phyloP scores from a whole-genome alignment of 2,888 invertebrate species.

The Schrankia costaestrigalis region DNA sequence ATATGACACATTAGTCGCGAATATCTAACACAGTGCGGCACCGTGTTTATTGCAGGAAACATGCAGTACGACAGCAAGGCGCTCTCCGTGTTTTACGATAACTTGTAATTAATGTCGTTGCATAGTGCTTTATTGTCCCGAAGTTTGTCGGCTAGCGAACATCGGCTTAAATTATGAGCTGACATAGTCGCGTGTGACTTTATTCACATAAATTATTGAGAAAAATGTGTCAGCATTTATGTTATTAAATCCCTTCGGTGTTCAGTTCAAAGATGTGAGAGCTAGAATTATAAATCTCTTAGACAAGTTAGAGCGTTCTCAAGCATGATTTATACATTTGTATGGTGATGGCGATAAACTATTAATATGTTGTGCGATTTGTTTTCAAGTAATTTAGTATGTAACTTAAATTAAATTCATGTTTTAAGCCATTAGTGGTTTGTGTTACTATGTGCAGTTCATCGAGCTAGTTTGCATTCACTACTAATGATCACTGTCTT shows the following conservation, averaged over 20 bases:
- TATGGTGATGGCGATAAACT: slow-evolving; percentile 19
- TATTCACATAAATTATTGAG: slow-evolving; percentile 48
- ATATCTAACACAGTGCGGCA: slow-evolving; percentile 27
- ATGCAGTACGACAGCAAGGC: slow-evolving; percentile 32
- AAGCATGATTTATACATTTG: slow-evolving; percentile 28
- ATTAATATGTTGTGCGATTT: slow-evolving; percentile 9
- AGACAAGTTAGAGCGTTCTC: slow-evolving; percentile 32
- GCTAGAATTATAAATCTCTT: slow-evolving; percentile 28
- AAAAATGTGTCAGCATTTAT: slow-evolving; percentile 49
- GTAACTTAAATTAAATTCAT: too few species aligned
- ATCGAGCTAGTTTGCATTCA: too few species aligned
- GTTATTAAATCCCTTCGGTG: slow-evolving; percentile 37
- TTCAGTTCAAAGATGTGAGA: slow-evolving; percentile 31
- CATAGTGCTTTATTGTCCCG: slow-evolving; percentile 62
- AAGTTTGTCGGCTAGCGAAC: slow-evolving; percentile 43
- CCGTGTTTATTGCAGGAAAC: slow-evolving; percentile 40
- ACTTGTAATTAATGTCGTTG: slow-evolving; percentile 67
- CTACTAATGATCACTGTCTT: too few species aligned
- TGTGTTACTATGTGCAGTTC: too few species aligned
- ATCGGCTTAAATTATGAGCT: slow-evolving; percentile 49
- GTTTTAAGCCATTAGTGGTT: too few species aligned
- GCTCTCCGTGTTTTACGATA: slow-evolving; percentile 59
- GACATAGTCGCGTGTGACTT: slow-evolving; percentile 47
- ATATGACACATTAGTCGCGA: slow-evolving; percentile 14
- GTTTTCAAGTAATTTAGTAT: too few species aligned